Base-by-base conservation (phyloP, 1,140 invertebrate genomes). In the Leucophenga varia region DNA sequence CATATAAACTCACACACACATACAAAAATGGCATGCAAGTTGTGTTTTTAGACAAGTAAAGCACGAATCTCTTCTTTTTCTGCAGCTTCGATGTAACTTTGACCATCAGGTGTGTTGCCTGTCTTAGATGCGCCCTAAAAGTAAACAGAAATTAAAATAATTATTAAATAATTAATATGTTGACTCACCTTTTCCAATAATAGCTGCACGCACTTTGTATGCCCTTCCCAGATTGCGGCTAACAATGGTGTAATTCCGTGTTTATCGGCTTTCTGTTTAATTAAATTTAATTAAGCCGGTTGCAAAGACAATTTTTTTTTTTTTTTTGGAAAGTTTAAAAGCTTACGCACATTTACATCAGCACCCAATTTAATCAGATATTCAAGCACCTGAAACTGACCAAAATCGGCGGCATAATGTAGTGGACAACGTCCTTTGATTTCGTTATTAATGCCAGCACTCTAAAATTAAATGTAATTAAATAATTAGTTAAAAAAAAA, bases 221-320 rank as follows among this genome's bases (percentile, higher is more conserved):
- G 94, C 38, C 92, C 93, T 79, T 97, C 94, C 91, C 91, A 97
- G 63, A 97, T 93, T 49, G 94, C 94, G 53, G 93, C 91, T 55
- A 97, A 75, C 30, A 97, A 79, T 16, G 92, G 87, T 46, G 88
- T 93, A 52, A 97, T 96, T 6, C 92, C 93, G 83, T 95, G 91
- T 78, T 95, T 95, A 74, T 97, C 94, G 74, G 84, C 58, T 47
- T 43, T 60, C 67, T 71, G 30, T 9, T 35, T 38, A 19, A 50
- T 35, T 37, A 21, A 22, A n/a, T 25, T 16, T 12, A 31, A 37
- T 37, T 10, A 37, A 19, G 17, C 12, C 4, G 12, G 35, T 5
- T 3, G 10, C 8, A 37, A 2, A 37, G 10, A 37, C 13, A 37
- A 18, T 14, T 37, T 9, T 14, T 17, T 37, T 17, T 14, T 14